Conservation (phyloP, 2,797 vertebrate species). For the Takifugu rubripes region DNA sequence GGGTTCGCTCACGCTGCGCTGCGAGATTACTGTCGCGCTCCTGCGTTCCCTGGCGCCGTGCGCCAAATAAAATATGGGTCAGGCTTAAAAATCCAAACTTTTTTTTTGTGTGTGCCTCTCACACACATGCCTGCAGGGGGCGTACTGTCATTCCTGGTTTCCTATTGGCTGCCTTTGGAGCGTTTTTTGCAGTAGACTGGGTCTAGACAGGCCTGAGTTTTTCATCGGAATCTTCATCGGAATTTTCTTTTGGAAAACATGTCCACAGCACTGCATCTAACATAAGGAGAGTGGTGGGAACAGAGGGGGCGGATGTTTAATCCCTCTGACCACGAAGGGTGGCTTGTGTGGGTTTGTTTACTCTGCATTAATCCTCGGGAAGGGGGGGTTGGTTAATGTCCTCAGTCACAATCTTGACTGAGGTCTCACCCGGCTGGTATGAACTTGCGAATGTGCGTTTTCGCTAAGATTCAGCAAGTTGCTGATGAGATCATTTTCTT, state of each 20-base stretch:
- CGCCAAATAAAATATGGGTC: too few relatives aligned
- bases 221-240: background rate
- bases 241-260: constrained; percentile 8
- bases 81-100: background rate
- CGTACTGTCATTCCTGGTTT: constrained; percentile 64
- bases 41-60: too few relatives aligned
- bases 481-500: constrained; percentile 32
- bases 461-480: constrained; percentile 32
- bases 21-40: background rate
- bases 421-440: constrained; percentile 33
- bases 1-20: background rate
- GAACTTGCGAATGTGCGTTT: constrained; percentile 29
- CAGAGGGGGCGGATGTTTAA: constrained; percentile 50
- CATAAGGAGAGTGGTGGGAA: constrained; percentile 39
- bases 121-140: constrained; percentile 37
- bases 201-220: constrained; percentile 52
- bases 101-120: constrained; percentile 4
- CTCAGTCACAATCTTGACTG: constrained; percentile 40
- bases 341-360: constrained; percentile 50
- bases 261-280: constrained; percentile 30
- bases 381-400: constrained; percentile 30
- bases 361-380: constrained; percentile 44
- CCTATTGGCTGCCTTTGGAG: constrained; percentile 49
- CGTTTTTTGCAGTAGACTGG: constrained; percentile 55
- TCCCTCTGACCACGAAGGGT: constrained; percentile 49